phyloP scores from a whole-genome alignment of 2,888 invertebrate species.

The Andrena trimmerana region DNA sequence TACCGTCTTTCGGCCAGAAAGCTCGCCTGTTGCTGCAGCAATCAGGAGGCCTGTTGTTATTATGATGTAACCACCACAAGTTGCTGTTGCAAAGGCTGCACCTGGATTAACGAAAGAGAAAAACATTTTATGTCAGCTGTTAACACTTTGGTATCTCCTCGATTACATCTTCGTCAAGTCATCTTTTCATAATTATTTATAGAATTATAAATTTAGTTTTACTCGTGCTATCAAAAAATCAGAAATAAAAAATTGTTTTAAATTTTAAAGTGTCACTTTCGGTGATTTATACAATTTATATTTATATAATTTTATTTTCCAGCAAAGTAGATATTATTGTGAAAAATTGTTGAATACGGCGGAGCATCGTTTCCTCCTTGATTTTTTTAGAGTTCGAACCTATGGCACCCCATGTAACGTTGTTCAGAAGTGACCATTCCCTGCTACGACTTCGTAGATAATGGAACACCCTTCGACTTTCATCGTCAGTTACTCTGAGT shows the following conservation, averaged over 20 bases:
- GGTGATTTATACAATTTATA: background rate
- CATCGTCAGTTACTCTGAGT: slow-evolving; percentile 90
- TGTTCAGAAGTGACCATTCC: slow-evolving; percentile 91
- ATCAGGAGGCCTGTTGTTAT: slow-evolving; percentile 90
- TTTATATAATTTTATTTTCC: no score
- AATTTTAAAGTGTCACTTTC: background rate
- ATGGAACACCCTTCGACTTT: slow-evolving; percentile 89
- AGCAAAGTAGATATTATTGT: background rate
- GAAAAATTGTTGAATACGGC: background rate
- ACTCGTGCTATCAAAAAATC: no score
- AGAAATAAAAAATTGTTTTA: no score
- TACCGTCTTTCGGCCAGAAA: slow-evolving; percentile 87
- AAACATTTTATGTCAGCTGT: background rate
- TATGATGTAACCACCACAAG: slow-evolving; percentile 88
- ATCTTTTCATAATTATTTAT: no score
- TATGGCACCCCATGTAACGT: slow-evolving; percentile 90
- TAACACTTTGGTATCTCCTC: background rate
- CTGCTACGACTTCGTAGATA: slow-evolving; percentile 90
- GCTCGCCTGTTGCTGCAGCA: slow-evolving; percentile 89
- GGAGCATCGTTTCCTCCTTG: background rate
- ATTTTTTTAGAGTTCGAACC: slow-evolving; percentile 82
- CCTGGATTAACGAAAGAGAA: slow-evolving; percentile 70
- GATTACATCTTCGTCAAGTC: no score
- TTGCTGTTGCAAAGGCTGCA: slow-evolving; percentile 83
- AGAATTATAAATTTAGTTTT: no score